Percentiles rank a stretch among this genome's conserved stretches.
Conservation (phyloP, 2,888 invertebrate genomes). For the Drosophila anceps region DNA sequence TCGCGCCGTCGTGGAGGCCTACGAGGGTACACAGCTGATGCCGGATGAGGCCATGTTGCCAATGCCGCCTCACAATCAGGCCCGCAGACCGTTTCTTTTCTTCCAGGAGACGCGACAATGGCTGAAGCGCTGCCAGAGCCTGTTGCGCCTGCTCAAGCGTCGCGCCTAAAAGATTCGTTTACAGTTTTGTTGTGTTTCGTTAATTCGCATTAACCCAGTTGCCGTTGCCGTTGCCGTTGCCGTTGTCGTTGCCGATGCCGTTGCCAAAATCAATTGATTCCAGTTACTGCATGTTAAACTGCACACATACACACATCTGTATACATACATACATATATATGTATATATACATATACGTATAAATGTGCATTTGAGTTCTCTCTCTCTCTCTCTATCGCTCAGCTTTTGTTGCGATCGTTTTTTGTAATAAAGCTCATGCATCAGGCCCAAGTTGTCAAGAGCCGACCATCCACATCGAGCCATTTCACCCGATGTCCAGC, state of each 20-base stretch:
- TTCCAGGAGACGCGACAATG: not conserved
- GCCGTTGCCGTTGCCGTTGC: not conserved
- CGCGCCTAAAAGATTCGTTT: not conserved
- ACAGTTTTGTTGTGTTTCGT: not conserved
- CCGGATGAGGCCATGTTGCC: conserved; percentile 12
- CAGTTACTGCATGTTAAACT: not conserved
- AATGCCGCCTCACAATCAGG: conserved; percentile 7
- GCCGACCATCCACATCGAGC: not conserved
- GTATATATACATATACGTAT: too few relatives aligned
- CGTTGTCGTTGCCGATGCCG: not conserved
- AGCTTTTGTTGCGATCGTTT: too few relatives aligned
- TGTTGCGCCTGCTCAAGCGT: conserved; percentile 3
- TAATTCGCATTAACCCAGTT: not conserved
- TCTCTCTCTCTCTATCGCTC: too few relatives aligned
- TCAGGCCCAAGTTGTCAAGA: not conserved
- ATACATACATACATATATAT: too few relatives aligned
- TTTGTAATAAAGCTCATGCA: not conserved
- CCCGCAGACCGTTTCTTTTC: not conserved
- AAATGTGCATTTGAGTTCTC: not conserved
- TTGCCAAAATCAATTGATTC: not conserved
- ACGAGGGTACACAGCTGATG: not conserved
- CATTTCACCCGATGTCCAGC: not conserved
- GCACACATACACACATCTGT: not conserved
- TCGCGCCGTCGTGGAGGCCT: conserved; percentile 3
- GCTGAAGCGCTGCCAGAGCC: not conserved